A percentile compares a stretch with the other conserved stretches of the same genome.
These are phyloP conservation scores for Sepioteuthis lessoniana DNA, from an alignment of 2,888 invertebrate species.

Conservation along the genomic window DNA sequence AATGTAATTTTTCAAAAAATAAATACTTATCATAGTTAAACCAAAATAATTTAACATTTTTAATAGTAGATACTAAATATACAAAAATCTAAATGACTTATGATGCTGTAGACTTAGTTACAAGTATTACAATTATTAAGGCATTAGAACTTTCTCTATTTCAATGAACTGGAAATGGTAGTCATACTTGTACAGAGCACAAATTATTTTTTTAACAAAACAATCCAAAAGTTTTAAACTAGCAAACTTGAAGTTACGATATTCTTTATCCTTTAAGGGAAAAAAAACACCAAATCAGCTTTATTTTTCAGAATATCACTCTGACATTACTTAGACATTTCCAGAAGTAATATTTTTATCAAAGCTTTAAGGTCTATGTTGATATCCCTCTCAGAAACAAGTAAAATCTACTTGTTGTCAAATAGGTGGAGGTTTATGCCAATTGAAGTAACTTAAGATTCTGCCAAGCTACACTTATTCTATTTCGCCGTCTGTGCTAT, in stretches of 20 bases:
- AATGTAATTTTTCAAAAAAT: background rate
- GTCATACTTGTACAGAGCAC: background rate
- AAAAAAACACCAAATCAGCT: background rate
- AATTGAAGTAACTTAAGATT: conserved; percentile 41
- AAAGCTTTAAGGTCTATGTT: background rate
- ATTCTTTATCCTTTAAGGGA: background rate
- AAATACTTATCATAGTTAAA: background rate
- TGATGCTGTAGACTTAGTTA: background rate
- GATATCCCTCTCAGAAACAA: background rate
- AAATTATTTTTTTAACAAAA: background rate
- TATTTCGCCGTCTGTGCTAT: conserved; percentile 47
- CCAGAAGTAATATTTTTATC: background rate
- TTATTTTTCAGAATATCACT: background rate
- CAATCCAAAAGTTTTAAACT: background rate
- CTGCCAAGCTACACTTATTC: background rate
- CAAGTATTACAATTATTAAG: background rate
- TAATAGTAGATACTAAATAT: background rate
- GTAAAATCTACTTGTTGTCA: background rate
- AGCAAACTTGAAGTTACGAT: background rate
- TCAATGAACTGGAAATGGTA: background rate
- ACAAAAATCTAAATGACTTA: background rate
- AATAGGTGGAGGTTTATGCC: conserved; percentile 14
- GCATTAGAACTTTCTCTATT: background rate
- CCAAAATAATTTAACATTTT: background rate
- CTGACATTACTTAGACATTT: background rate